Base-by-base conservation (phyloP, 1,140 invertebrate species). In the Penaeus chinensis region DNA sequence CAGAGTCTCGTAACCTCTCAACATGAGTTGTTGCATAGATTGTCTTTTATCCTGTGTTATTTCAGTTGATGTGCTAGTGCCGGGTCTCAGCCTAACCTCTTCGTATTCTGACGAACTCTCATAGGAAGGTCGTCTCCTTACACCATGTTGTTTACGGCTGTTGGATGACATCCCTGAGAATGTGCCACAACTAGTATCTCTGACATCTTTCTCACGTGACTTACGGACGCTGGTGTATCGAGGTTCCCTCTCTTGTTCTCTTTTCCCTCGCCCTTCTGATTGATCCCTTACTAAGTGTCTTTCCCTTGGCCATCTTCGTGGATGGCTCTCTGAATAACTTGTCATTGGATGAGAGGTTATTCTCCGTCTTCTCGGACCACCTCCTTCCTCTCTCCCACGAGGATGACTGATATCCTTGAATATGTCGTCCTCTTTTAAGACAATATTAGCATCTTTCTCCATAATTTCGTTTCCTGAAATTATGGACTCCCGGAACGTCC, bases 41-140 rank as follows among this genome's bases (percentile, higher is more conserved):
- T 78, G 83, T n/a, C 69, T 20, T 60, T 24, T 85, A 5, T 71
- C 82, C 1, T 13, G 18, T 24, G 60, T 32, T 65, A 80, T 47
- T 42, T 32, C 76, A 22, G n/a, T 42, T 47, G 63, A 13, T 10
- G n/a, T 37, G 47, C 20, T 71, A 54, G 20, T 16, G 16, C 16
- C 22, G 76, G 10, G 63, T 66, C 54, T 54, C 16, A 54, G 80
- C 0, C n/a, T 22, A 16, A n/a, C 13, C 3, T 86, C 84, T 60
- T 81, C 63, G 42, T 80, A 63, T 24, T 81, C 54, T 19, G 84
- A 86, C 3, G 84, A 81, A 47, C 84, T 86, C 22, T 86, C 84
- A 42, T 71, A 71, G 19, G 63, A 60, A 22, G 77, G 79, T 20
- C 24, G 62, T 69, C 84, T 69, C 32, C 77, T 66, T 18, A 42